These are phyloP conservation scores for Thymelicus acteon DNA, from an alignment of 2,888 invertebrate genomes.

Conservation along the genomic window DNA sequence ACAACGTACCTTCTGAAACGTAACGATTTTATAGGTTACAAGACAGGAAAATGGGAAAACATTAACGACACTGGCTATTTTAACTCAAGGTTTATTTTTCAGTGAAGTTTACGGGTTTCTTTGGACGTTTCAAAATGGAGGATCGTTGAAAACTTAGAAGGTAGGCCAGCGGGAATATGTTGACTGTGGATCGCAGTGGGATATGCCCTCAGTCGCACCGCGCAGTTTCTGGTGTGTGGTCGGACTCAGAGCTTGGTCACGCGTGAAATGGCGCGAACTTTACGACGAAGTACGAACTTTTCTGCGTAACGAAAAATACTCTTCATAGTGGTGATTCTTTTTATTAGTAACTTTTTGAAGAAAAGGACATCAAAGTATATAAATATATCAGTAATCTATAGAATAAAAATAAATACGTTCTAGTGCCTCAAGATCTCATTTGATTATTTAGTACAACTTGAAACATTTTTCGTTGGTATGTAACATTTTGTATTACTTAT, in stretches of 20 bases:
- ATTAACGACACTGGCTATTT: background rate
- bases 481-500: background rate
- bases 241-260: conserved; percentile 53
- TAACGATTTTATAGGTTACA: conserved; percentile 13
- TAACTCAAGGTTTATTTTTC: conserved; percentile 30
- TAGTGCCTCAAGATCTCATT: conserved; percentile 2
- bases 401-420: background rate
- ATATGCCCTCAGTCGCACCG: conserved; percentile 76
- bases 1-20: conserved; percentile 44
- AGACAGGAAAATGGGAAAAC: conserved; percentile 1
- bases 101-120: conserved; percentile 17
- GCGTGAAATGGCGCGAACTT: conserved; percentile 74
- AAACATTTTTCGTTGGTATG: background rate
- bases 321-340: conserved; percentile 20
- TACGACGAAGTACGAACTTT: conserved; percentile 67
- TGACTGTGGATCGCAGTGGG: conserved; percentile 61
- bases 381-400: background rate
- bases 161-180: conserved; percentile 75
- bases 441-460: background rate
- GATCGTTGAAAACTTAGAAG: conserved; percentile 71
- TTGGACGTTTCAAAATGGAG: conserved; percentile 46
- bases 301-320: conserved; percentile 46
- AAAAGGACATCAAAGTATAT: background rate
- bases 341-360: background rate
- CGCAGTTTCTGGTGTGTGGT: conserved; percentile 72